Base-by-base conservation (phyloP, 2,797 vertebrate species). In the Chelonia mydas region DNA sequence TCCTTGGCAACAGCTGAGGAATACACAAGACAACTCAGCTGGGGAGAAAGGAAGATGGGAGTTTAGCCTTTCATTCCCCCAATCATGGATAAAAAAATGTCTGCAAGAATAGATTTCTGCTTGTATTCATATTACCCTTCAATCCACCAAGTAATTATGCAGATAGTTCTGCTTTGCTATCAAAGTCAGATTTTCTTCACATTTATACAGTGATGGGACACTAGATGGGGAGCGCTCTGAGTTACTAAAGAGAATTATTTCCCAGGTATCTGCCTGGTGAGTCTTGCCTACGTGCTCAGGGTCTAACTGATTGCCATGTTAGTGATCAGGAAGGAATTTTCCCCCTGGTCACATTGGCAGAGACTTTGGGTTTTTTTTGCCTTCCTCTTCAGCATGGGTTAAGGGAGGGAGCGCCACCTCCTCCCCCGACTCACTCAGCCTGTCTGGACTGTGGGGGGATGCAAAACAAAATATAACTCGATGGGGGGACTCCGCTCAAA, bases 121-220 rank as follows among this genome's bases (percentile, higher is more conserved):
- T 49, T 81, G 37, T 5, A 4, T 10, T 21, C 68, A 59, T 19
- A 5, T 28, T 37, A 54, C 31, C 5, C 84, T 23, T 5, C 2
- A 11, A 59, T 84, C 47, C 49, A 4, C 25, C 0, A 1, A 54
- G 59, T n/a, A 49, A 57, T 54, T 54, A 61, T 0, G 1, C 47
- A 33, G 53, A 54, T 16, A 12, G 61, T 10, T 33, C 59, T 1
- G 15, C 49, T 76, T 61, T 0, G 4, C 80, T 28, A 74, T 33
- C 74, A 80, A 31, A 80, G 41, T 41, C 41, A 41, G 41, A 41
- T 41, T 5, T 41, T 41, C 41, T 41, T 41, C 41, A 41, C 41
- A 41, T 41, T 41, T 41, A 5, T 41, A 41, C 41, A 41, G 41
- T 41, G 41, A 41, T 37, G 19, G n/a, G n/a, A 37, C 11, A 41